These are phyloP conservation scores for Ephydatia muelleri DNA, from an alignment of 37 sponge, comb jelly and placozoan species.

Conservation along the genomic window DNA sequence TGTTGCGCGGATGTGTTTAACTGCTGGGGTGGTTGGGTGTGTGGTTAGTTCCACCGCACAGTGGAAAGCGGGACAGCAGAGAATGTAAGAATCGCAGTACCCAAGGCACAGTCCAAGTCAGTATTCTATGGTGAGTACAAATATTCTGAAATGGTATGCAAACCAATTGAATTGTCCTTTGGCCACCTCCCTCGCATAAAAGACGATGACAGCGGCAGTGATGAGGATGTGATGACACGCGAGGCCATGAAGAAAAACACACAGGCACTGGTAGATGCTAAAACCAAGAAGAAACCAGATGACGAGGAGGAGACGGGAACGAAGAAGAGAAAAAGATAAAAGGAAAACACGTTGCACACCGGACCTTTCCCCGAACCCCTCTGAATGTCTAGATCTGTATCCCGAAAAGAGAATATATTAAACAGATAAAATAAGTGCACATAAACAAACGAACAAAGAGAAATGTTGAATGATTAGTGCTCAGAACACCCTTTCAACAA, in stretches of 20 bases:
- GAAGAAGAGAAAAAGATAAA: conserved; percentile 46
- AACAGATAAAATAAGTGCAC: neutral
- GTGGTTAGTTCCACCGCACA: conserved; percentile 46
- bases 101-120: conserved; percentile 28
- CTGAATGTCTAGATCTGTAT: neutral
- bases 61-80: conserved; percentile 50
- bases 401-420: neutral
- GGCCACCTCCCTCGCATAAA: neutral
- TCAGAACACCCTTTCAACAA: conserved; percentile 40
- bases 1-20: neutral
- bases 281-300: conserved; percentile 90
- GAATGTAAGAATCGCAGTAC: conserved; percentile 41
- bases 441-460: neutral
- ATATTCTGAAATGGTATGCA: neutral
- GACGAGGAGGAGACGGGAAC: conserved; percentile 56
- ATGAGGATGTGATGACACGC: conserved; percentile 86
- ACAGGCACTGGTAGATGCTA: conserved; percentile 81
- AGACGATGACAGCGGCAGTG: conserved; percentile 93
- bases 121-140: conserved; percentile 51
- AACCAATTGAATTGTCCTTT: neutral
- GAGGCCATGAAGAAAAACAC: conserved; percentile 82
- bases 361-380: neutral
- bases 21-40: neutral
- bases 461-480: neutral
- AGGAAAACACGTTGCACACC: too few relatives aligned